A percentile compares a stretch with the other conserved stretches of the same genome.
Evolutionary conservation across 2,888 invertebrate species (phyloP).

Genomic region (Caenorhabditis sp.): DNA sequence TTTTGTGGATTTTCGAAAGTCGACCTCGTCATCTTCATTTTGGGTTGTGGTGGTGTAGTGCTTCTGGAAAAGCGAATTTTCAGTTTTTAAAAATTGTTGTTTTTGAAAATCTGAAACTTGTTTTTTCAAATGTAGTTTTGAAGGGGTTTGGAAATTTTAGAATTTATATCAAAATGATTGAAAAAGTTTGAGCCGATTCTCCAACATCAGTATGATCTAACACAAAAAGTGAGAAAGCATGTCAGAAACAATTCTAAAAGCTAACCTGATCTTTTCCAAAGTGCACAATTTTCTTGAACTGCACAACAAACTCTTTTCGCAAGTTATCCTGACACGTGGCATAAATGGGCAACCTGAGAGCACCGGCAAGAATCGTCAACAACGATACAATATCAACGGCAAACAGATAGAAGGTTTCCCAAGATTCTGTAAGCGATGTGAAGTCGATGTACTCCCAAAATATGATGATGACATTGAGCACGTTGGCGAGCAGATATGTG

Average conservation of each 20-base stretch:
- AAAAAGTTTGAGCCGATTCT: no score
- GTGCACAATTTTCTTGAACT: conserved; percentile 21
- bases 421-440: conserved; percentile 29
- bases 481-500: conserved; percentile 64
- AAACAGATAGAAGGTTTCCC: conserved; percentile 61
- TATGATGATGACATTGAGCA: conserved; percentile 65
- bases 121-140: no score
- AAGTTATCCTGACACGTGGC: conserved; percentile 57
- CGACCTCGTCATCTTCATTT: conserved; percentile 5
- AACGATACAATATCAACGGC: conserved; percentile 62
- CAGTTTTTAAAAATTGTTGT: conserved; percentile 10
- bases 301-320: conserved; percentile 38
- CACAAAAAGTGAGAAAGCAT: no score
- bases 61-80: conserved; percentile 18
- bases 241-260: conserved; percentile 15
- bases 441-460: conserved; percentile 67
- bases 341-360: conserved; percentile 64
- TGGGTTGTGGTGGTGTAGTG: conserved; percentile 20
- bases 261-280: neutral
- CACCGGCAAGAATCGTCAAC: conserved; percentile 63
- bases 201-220: no score
- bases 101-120: no score
- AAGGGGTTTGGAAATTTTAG: no score
- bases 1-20: conserved; percentile 18
- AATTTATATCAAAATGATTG: no score